Evolutionary conservation across 2,888 invertebrate genomes (phyloP).

Genomic region (Acanthococcus lagerstroemiae): DNA sequence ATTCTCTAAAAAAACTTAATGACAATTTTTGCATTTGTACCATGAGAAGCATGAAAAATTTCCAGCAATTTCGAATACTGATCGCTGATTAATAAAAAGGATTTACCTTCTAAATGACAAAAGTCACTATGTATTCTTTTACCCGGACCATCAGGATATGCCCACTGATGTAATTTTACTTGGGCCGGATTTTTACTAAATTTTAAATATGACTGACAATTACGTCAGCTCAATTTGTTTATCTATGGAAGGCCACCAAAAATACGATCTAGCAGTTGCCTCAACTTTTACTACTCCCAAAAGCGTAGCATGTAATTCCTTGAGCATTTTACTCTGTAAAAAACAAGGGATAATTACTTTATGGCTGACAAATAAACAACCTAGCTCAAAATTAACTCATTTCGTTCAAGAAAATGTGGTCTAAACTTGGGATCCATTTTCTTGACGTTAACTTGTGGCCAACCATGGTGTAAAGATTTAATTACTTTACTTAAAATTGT

Average conservation of each 20-base stretch:
- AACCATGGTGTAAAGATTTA: too few species aligned
- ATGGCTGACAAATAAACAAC: not conserved
- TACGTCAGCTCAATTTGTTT: not conserved
- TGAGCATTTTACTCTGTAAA: slow-evolving; percentile 30
- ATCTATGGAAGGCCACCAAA: too few species aligned
- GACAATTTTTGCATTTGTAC: too few species aligned
- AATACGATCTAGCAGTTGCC: slow-evolving; percentile 35
- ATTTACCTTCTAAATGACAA: not conserved
- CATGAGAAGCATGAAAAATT: too few species aligned
- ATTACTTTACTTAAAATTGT: too few species aligned
- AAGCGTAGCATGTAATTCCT: slow-evolving; percentile 36
- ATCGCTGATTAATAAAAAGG: not conserved
- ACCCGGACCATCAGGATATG: too few species aligned
- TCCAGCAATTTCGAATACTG: too few species aligned
- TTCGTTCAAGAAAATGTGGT: not conserved
- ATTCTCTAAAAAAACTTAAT: too few species aligned
- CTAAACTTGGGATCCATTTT: not conserved
- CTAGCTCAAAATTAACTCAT: not conserved
- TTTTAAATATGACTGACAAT: slow-evolving; percentile 1
- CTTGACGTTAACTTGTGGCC: too few species aligned
- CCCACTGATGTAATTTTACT: too few species aligned
- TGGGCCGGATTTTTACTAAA: not conserved
- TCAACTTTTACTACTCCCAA: slow-evolving; percentile 38
- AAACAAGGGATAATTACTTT: not conserved
- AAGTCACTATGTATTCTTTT: too few species aligned